Base-by-base conservation (phyloP, 2,797 vertebrate genomes). In the Gambelia wislizenii region DNA sequence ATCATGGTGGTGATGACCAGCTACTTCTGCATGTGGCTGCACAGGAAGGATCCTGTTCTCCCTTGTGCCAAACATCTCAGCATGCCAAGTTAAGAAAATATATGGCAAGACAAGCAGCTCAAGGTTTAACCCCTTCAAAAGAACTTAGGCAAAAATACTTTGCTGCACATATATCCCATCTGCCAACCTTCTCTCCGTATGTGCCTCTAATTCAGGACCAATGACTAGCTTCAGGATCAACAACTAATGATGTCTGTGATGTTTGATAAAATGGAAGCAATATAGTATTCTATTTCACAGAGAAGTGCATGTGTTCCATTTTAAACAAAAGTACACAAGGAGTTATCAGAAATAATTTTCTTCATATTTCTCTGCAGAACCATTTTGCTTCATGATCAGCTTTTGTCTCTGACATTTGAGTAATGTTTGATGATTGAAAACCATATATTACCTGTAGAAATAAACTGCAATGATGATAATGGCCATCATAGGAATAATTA, bases 401-500 rank as follows among this genome's bases (percentile, higher is more conserved):
- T 16, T 88, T n/a, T 77, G 30, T 59, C 82, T 89, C 90, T 72
- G 91, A 70, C 52, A 89, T 25, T 94, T 84, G 6, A 91, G 87
- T 85, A 91, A 0, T 5, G 72, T 14, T 64, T 79, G 77, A 52
- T 61, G 86, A 91, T 70, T 74, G 49, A 81, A 91, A 93, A 44
- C 67, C 87, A 91, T 36, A 88, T 39, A 89, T 95, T 94, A 99
- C 99, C 99, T 98, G 97, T 99, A 99, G 97, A 98, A 99, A 96
- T 98, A 98, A 89, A 99, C 94, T 0, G 98, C 98, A 87, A 98
- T 95, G 0, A 92, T 94, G 0, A 99, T 99, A 96, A 99, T 98
- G 44, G 97, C 94, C 91, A 98, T 89, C 99, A 99, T 99, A 36
- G 99, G 99, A 72, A 98, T 93, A 36, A 99, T 95, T 25, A 99